Evolutionary conservation across 2,888 invertebrate genomes (phyloP).

Genomic region (Germaria angustata): DNA sequence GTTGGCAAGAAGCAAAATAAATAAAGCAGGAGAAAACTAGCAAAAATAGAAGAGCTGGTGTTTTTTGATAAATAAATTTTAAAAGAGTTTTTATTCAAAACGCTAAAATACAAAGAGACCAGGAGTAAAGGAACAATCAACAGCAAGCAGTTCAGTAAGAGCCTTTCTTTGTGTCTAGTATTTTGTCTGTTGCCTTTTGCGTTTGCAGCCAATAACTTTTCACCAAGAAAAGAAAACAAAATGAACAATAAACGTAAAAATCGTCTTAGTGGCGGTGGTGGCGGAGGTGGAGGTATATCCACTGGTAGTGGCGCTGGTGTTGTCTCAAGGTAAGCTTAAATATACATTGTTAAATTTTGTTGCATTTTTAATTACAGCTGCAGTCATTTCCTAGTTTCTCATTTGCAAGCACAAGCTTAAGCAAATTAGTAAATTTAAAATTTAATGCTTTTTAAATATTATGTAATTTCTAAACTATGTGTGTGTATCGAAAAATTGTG

Average conservation of each 20-base stretch:
- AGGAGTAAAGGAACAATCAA: not conserved
- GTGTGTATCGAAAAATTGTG: constrained; percentile 25
- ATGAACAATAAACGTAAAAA: constrained; percentile 88
- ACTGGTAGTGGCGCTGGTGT: constrained; percentile 73
- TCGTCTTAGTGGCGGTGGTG: constrained; percentile 83
- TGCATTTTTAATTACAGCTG: constrained; percentile 3
- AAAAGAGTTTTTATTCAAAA: constrained; percentile 19
- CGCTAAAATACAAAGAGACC: not conserved
- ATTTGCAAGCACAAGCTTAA: constrained; percentile 11
- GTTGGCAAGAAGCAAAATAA: constrained; percentile 42
- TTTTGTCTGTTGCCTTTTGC: constrained; percentile 44
- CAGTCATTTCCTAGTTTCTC: constrained; percentile 36
- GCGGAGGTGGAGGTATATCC: constrained; percentile 62
- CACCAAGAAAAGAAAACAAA: constrained; percentile 32
- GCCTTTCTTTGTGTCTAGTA: constrained; percentile 37
- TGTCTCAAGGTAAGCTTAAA: constrained; percentile 61
- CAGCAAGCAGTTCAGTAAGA: constrained; percentile 2
- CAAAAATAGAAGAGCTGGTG: constrained; percentile 24
- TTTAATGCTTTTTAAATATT: constrained; percentile 26
- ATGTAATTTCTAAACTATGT: constrained; percentile 48
- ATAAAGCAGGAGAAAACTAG: constrained; percentile 37
- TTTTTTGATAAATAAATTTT: constrained; percentile 14
- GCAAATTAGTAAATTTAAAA: constrained; percentile 13
- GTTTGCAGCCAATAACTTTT: constrained; percentile 56
- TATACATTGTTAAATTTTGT: constrained; percentile 20